Evolutionary conservation across 2,797 vertebrate species (phyloP), one percentile per base, ranked within the genome.

Genomic region (Cuniculus paca): DNA sequence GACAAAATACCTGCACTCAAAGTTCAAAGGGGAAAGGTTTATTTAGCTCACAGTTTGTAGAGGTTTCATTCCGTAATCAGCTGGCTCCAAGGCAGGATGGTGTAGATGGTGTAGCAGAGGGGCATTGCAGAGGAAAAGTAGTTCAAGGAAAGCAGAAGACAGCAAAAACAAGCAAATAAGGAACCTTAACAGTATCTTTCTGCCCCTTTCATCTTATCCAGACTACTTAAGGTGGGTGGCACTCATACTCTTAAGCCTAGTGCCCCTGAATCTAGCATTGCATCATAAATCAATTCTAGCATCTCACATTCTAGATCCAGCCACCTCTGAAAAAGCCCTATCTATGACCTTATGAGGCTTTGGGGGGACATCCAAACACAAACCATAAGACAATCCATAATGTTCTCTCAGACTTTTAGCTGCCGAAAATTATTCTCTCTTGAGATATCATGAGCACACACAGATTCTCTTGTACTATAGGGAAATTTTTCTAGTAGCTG

Each of bases 391-490:
- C 13, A 85, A 42, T 68, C 42, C 22, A 11, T 72, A 39, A 58
- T 88, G 36, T 80, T 93, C 22, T 80, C 60, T 58, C 81, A 90
- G 91, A 58, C 20, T 26, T 48, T 87, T 75, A 75, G 31, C 56
- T 96, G 36, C 31, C 92, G 70, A 85, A 20, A 74, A 63, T 11
- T 63, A 56, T 84, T 70, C 48, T 80, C 36, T 83, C 11, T 39
- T 61, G 65, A 82, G 36, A 91, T 84, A 93, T 89, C 58, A 60
- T 22, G 68, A 95, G 60, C 84, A 95, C 39, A 63, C 11, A 31
- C 13, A 31, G 14, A 87, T 80, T 88, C 45, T 91, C 6, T 63
- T 86, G 39, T 13, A 74, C 11, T 31, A 60, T 13, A 61, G 13
- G 81, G 48, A 63, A 58, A 80, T 42, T 68, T 60, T 88, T 91